Conservation (phyloP, 2,797 vertebrate genomes). For the Neosalanx taihuensis region DNA sequence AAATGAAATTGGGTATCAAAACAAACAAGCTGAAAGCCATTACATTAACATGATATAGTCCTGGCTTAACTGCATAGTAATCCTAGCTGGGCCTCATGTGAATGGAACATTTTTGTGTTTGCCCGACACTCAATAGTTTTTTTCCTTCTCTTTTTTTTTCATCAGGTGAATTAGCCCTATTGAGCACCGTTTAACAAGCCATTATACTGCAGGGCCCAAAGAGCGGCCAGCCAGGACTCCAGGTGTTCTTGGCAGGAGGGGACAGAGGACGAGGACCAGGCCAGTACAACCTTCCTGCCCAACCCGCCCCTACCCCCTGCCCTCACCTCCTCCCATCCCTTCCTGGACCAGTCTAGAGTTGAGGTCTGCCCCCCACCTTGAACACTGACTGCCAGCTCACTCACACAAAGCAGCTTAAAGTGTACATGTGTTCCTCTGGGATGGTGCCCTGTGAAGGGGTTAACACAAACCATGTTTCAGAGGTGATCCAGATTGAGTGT, state of each 20-base stretch:
- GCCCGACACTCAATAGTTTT: conserved; percentile 59
- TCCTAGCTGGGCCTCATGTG: conserved; percentile 45
- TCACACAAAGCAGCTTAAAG: no score
- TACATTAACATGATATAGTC: conserved; percentile 63
- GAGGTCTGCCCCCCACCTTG: conserved; percentile 6
- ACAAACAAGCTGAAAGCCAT: conserved; percentile 60
- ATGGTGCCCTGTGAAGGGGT: conserved; percentile 21
- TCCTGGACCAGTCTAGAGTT: neutral
- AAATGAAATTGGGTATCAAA: conserved; percentile 72
- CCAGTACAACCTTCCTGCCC: conserved; percentile 17
- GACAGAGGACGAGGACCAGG: conserved; percentile 19
- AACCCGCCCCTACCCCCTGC: conserved; percentile 12
- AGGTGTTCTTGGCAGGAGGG: conserved; percentile 60
- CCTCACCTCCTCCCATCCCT: neutral
- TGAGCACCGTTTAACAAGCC: conserved; percentile 59
- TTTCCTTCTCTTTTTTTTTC: conserved; percentile 28
- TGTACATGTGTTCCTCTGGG: neutral
- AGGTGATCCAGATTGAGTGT: neutral
- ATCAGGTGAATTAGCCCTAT: conserved; percentile 61
- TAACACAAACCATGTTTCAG: conserved; percentile 29
- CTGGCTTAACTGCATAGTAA: conserved; percentile 49
- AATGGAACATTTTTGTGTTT: conserved; percentile 56
- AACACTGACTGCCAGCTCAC: conserved; percentile 12
- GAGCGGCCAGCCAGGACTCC: conserved; percentile 47
- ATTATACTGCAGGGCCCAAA: conserved; percentile 49